Evolutionary conservation across 1,140 invertebrate species (phyloP).

Genomic region (Bombus cullumanus): DNA sequence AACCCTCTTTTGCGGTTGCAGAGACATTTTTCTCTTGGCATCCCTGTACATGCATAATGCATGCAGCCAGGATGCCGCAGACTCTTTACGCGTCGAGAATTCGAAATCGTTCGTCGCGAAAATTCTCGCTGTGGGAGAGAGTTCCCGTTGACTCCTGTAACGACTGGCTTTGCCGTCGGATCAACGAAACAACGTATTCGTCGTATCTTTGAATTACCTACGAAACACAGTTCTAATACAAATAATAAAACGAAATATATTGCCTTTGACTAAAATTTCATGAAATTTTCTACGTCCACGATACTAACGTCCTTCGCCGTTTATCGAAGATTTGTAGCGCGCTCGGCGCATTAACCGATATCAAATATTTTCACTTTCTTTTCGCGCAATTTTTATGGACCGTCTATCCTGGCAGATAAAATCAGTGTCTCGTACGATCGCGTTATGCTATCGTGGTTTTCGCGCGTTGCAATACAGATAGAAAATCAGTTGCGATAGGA

Average conservation of each 20-base stretch:
- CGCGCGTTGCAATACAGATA: too few relatives aligned
- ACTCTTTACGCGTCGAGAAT: constrained; percentile 69
- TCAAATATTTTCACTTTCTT: background rate
- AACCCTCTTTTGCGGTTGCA: constrained; percentile 56
- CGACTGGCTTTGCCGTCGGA: background rate
- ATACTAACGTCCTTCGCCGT: too few relatives aligned
- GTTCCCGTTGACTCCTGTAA: background rate
- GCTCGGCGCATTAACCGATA: background rate
- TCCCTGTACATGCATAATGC: constrained; percentile 65
- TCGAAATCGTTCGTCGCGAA: constrained; percentile 67
- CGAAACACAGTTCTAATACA: too few relatives aligned
- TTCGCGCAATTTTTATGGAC: background rate
- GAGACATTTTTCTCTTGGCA: constrained; percentile 66
- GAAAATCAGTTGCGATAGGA: background rate
- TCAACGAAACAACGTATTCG: background rate
- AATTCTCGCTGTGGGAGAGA: constrained; percentile 32
- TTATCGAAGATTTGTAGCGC: background rate
- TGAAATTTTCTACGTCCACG: background rate
- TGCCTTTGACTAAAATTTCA: background rate
- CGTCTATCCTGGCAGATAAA: background rate
- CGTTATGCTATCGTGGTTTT: background rate
- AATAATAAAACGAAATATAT: too few relatives aligned
- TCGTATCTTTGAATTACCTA: background rate
- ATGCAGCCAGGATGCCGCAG: constrained; percentile 56
- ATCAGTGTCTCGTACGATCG: background rate